These are phyloP conservation scores for Subacronicta megacephala DNA, from an alignment of 2,888 invertebrate species.

Conservation along the genomic window DNA sequence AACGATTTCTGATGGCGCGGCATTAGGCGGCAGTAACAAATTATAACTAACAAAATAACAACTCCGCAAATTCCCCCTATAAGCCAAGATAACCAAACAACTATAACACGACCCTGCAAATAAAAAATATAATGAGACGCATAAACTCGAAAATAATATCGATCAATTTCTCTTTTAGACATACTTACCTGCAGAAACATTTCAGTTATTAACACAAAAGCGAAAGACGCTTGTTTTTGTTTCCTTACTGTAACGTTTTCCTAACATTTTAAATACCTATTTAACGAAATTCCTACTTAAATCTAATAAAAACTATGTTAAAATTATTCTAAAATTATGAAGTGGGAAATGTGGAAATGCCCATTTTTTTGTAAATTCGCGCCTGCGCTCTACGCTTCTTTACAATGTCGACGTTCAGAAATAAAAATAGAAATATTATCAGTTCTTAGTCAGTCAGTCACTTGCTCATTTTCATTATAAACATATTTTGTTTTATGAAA, in stretches of 20 bases:
- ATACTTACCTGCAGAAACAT: constrained; percentile 86
- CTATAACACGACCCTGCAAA: constrained; percentile 87
- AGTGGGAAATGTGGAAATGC: constrained; percentile 44
- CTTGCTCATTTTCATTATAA: too few relatives aligned
- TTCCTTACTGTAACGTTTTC: constrained; percentile 66
- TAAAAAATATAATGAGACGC: constrained; percentile 45
- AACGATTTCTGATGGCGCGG: constrained; percentile 92
- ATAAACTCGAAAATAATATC: constrained; percentile 57
- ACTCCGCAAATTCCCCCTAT: constrained; percentile 91
- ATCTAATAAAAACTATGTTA: constrained; percentile 64
- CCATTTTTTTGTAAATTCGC: constrained; percentile 66
- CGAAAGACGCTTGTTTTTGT: constrained; percentile 77
- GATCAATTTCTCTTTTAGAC: constrained; percentile 60
- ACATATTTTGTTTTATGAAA: too few relatives aligned
- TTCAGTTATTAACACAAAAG: constrained; percentile 81
- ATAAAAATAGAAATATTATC: neutral
- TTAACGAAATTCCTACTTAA: constrained; percentile 66
- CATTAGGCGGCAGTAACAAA: constrained; percentile 92
- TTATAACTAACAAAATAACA: constrained; percentile 90
- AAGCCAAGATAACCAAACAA: constrained; percentile 89
- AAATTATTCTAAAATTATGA: constrained; percentile 33
- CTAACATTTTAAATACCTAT: constrained; percentile 77
- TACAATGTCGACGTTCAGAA: constrained; percentile 31
- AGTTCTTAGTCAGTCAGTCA: too few relatives aligned
- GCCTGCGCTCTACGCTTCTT: constrained; percentile 63